Base-by-base conservation (phyloP, 2,888 invertebrate species). In the Clanis bilineata region DNA sequence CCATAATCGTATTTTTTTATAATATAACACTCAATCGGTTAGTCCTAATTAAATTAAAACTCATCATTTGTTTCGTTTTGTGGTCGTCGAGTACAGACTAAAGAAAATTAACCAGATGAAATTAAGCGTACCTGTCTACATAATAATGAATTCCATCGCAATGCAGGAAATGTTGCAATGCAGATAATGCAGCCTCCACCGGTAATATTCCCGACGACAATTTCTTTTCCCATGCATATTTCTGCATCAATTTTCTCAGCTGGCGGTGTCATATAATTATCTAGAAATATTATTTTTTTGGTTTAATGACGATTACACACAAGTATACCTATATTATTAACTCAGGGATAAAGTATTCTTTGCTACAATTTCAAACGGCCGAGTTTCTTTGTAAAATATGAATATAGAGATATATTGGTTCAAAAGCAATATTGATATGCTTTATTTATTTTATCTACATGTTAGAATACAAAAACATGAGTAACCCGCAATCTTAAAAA, bases 121-220 rank as follows among this genome's bases (percentile, higher is more conserved):
- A 51, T 51, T 32, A 51, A 21, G 32, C 18, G 32, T 18, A 18
- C 28, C 32, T 32, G 51, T 51, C 32, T 23, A 44, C 44, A 55
- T 22, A 55, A 54, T 55, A 59, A 59, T 59, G 55, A 59, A 43
- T 43, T 55, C 55, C 22, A 43, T 44, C 55, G 59, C 54, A 54
- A 22, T 43, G 59, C 59, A 44, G 54, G 56, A 59, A 59, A 55
- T 44, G 59, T 22, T 43, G 59, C 55, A 54, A 59, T 55, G 59
- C 32, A 51, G 51, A 51, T 51, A 51, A 51, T 51, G 18, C 15
- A 28, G 10, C 51, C 32, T 10, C 21, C 32, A 28, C 15, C 32
- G 51, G 51, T 51, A 51, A 51, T 25, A 6, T 9, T 32, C 7
- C 51, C 28, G 51, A 10, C 51, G 32, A 18, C 32, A 28, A 51